Evolutionary conservation across 2,113 vertebrate genomes (phyloP).

Genomic region (Eclectus roratus): DNA sequence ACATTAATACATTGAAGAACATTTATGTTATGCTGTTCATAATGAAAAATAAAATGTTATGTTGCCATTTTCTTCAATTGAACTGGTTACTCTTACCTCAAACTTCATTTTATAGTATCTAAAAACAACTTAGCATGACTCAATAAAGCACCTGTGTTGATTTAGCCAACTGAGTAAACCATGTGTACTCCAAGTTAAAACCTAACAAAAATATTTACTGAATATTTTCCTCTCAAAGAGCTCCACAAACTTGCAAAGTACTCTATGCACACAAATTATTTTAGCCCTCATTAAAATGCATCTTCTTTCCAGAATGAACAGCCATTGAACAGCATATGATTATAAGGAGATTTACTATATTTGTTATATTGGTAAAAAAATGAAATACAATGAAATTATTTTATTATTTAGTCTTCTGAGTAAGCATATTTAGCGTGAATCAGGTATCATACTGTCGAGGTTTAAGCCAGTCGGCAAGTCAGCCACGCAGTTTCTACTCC

Average conservation of each 20-base stretch:
- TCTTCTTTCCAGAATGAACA: neutral
- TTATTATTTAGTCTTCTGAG: neutral
- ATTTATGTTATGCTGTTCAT: neutral
- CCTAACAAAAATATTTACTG: neutral
- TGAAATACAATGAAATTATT: neutral
- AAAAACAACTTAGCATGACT: neutral
- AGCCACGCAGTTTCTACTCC: too few relatives aligned
- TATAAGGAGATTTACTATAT: neutral
- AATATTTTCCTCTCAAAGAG: neutral
- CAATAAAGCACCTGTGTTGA: neutral
- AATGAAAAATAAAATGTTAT: neutral
- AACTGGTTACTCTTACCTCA: neutral
- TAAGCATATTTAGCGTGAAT: neutral
- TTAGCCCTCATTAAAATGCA: neutral
- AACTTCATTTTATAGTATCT: neutral
- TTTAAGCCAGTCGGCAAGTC: too few relatives aligned
- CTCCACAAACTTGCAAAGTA: neutral
- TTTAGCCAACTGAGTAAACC: neutral
- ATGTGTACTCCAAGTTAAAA: neutral
- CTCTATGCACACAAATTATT: neutral
- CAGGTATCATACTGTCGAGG: neutral
- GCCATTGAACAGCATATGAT: neutral
- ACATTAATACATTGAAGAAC: neutral
- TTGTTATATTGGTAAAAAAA: neutral
- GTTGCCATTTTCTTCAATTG: neutral